These are phyloP conservation scores for Tauraco hartlaubi DNA, from an alignment of 2,797 vertebrate genomes.

Conservation along the genomic window DNA sequence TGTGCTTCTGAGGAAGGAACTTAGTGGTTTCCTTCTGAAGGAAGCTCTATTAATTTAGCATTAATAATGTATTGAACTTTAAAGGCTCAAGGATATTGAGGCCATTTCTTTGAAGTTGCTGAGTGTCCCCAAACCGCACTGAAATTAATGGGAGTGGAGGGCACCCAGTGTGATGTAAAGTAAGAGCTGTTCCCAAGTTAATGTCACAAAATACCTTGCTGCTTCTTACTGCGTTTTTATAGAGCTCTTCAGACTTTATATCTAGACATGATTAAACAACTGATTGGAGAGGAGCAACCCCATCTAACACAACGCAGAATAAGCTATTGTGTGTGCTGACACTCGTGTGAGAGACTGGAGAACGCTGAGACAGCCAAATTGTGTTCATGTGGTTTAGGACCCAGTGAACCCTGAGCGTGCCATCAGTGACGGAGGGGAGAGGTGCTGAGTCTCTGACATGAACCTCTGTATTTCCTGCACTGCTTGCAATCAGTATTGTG, in stretches of 20 bases:
- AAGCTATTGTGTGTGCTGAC: background rate
- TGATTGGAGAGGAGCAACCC: background rate
- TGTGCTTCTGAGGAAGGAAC: constrained; percentile 53
- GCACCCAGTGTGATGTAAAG: background rate
- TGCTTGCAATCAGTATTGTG: background rate
- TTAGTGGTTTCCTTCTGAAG: constrained; percentile 51
- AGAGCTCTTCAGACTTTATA: background rate
- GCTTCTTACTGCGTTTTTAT: background rate
- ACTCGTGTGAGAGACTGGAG: background rate
- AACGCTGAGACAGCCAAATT: background rate
- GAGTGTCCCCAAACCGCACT: background rate
- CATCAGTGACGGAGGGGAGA: background rate
- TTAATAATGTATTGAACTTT: constrained; percentile 62
- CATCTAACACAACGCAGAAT: background rate
- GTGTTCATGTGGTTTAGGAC: background rate
- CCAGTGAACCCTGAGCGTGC: background rate
- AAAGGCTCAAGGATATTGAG: constrained; percentile 46
- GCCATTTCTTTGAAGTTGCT: constrained; percentile 50
- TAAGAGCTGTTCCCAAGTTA: background rate
- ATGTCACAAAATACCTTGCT: background rate
- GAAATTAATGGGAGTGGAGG: constrained; percentile 27
- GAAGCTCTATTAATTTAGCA: constrained; percentile 62
- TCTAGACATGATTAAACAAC: background rate
- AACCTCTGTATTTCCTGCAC: background rate
- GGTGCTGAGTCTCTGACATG: background rate